Conservation (phyloP, 1,140 invertebrate species). For the Galendromus occidentalis region DNA sequence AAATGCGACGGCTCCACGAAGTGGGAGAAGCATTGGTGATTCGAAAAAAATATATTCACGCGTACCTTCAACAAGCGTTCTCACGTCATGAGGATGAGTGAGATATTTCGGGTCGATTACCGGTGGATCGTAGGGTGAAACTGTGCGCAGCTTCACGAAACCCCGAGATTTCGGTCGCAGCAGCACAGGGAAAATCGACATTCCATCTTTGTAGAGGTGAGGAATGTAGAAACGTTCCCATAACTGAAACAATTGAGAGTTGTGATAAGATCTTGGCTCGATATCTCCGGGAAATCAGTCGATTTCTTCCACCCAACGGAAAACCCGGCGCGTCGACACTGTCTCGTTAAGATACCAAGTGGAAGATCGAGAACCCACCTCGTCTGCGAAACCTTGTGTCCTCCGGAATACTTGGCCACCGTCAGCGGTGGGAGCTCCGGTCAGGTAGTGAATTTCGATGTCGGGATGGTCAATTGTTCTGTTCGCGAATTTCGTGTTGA, state of each 20-base stretch:
- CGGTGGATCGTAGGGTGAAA: conserved; percentile 50
- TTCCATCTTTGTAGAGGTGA: conserved; percentile 29
- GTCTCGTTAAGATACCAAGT: conserved; percentile 55
- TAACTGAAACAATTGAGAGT: conserved; percentile 15
- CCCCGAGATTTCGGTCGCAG: conserved; percentile 52
- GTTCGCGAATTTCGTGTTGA: conserved; percentile 66
- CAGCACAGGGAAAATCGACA: conserved; percentile 44
- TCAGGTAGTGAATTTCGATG: conserved; percentile 67
- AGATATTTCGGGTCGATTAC: conserved; percentile 63
- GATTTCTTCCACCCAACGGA: too few species aligned
- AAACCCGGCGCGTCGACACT: too few species aligned
- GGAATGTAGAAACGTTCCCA: conserved; percentile 21
- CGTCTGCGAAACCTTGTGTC: conserved; percentile 53
- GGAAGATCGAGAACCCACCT: conserved; percentile 39
- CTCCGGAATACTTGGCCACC: conserved; percentile 40
- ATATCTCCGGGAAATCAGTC: too few species aligned
- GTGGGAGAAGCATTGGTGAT: too few species aligned
- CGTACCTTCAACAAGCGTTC: conserved; percentile 21
- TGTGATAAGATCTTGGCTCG: background rate
- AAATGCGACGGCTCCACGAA: too few species aligned
- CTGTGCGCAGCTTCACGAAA: conserved; percentile 31
- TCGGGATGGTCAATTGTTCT: conserved; percentile 64
- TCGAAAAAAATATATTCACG: conserved; percentile 12
- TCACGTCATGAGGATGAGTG: conserved; percentile 40
- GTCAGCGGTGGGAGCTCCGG: conserved; percentile 53